Percentiles rank a stretch among this genome's conserved stretches.
Conservation (phyloP, 1,140 invertebrate species). For the Drosophila punjabiensis region DNA sequence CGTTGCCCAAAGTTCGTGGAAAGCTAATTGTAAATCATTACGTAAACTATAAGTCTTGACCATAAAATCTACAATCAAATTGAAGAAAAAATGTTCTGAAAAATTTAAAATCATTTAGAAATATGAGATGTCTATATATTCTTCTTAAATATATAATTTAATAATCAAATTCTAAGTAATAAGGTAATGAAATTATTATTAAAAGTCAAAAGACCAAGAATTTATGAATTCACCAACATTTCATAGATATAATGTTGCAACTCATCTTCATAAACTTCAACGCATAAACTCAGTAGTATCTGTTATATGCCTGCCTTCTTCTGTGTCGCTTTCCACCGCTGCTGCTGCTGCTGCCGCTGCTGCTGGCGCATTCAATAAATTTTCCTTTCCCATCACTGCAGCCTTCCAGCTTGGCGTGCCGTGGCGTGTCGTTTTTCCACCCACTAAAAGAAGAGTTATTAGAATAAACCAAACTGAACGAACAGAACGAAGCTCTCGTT, state of each 20-base stretch:
- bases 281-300: not conserved
- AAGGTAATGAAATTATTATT: not conserved
- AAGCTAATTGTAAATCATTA: not conserved
- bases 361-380: constrained; percentile 48
- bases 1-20: not conserved
- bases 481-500: constrained; percentile 9
- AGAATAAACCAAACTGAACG: constrained; percentile 36
- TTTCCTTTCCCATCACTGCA: constrained; percentile 46
- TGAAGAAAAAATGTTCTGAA: no score
- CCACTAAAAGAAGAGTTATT: constrained; percentile 40
- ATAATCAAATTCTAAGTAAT: no score
- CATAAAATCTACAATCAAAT: not conserved
- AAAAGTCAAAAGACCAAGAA: not conserved
- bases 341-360: constrained; percentile 8
- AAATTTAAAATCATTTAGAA: no score
- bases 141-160: no score
- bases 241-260: not conserved
- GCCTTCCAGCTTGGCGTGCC: constrained; percentile 12
- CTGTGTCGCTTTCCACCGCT: constrained; percentile 26
- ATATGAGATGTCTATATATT: no score
- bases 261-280: not conserved
- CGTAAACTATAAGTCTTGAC: not conserved
- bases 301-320: not conserved
- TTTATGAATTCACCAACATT: not conserved
- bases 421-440: constrained; percentile 30